phyloP scores from a whole-genome alignment of 2,113 vertebrate genomes.

The Phylloscopus trochilus region DNA sequence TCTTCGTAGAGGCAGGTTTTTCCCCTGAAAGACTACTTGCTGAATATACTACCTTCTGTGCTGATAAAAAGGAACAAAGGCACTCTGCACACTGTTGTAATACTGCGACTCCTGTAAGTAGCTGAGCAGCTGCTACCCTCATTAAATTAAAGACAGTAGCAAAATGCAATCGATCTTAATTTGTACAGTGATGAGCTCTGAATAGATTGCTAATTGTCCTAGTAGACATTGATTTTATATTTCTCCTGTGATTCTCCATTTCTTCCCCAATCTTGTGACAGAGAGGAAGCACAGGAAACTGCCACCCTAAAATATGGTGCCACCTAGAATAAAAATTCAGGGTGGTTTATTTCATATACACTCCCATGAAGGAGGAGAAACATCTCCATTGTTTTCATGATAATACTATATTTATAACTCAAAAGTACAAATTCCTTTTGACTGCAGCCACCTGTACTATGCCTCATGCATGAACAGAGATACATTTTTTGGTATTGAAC shows the following conservation, averaged over 20 bases:
- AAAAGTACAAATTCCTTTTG: background rate
- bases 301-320: background rate
- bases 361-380: background rate
- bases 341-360: background rate
- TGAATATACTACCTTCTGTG: background rate
- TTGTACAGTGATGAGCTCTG: conserved; percentile 28
- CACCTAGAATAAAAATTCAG: background rate
- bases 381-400: background rate
- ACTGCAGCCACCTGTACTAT: background rate
- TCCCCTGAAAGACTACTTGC: background rate
- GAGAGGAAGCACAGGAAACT: background rate
- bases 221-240: conserved; percentile 1
- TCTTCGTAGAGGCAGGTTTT: background rate
- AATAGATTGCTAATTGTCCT: conserved; percentile 39
- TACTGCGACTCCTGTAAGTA: background rate
- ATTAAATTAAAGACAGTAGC: conserved; percentile 48
- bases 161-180: conserved; percentile 53
- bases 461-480: background rate
- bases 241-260: conserved; percentile 4
- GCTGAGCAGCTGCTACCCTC: conserved; percentile 36
- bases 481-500: background rate
- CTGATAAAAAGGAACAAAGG: conserved; percentile 7
- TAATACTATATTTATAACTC: background rate
- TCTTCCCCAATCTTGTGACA: background rate
- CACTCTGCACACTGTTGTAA: background rate